phyloP scores from a whole-genome alignment of 1,140 invertebrate species.

The Papilio helenus region DNA sequence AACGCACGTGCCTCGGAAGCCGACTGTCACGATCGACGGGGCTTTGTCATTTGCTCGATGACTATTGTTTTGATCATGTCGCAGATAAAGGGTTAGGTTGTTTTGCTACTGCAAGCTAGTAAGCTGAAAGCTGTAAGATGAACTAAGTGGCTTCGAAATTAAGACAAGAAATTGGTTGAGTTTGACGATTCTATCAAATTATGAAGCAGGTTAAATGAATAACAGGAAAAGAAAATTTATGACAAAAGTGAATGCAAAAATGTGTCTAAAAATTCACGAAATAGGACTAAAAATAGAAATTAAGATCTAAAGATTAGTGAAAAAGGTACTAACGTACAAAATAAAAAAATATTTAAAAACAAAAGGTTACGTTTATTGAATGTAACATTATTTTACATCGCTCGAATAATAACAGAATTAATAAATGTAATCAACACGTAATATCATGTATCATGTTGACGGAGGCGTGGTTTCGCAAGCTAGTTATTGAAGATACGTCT shows the following conservation, averaged over 20 bases:
- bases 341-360: neutral
- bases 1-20: slow-evolving; percentile 60
- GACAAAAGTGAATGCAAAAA: neutral
- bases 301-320: neutral
- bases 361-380: neutral
- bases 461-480: slow-evolving; percentile 5
- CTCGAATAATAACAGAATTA: neutral
- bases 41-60: slow-evolving; percentile 33
- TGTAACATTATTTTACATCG: neutral
- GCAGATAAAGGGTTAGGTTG: neutral
- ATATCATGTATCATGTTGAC: neutral
- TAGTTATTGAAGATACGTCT: slow-evolving; percentile 17
- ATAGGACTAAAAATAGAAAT: neutral
- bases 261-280: neutral
- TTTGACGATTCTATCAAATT: neutral
- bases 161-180: neutral
- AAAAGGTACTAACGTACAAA: neutral
- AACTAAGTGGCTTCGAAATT: neutral
- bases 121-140: neutral
- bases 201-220: neutral
- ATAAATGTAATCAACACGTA: neutral
- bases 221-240: neutral
- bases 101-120: slow-evolving; percentile 6
- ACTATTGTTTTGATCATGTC: slow-evolving; percentile 26
- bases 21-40: slow-evolving; percentile 47